Evolutionary conservation across 2,888 invertebrate species (phyloP), one percentile per base, ranked within the genome.

Genomic region (Luperina testacea): DNA sequence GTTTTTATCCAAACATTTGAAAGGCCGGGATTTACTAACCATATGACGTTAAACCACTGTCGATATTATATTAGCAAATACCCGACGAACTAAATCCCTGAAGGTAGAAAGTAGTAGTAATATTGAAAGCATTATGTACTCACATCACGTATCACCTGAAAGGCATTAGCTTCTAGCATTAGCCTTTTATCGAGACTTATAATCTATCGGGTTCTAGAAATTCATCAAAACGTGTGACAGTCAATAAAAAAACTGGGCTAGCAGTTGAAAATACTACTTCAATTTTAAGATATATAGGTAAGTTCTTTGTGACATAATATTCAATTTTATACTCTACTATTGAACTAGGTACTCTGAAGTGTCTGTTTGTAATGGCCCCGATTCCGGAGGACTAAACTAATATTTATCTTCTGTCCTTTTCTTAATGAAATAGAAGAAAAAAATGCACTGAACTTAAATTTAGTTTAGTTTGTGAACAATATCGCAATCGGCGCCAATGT

Each of bases 211-310:
- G 24, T 80, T 63, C 38, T 68, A 80, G 32, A 42, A 80, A 81
- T 74, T 73, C 59, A 81, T 84, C 63, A 75, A 61, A 80, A 59
- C 24, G 32, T 51, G 42, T 75, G 59, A 72, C 71, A 78, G 57
- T 61, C 61, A n/a, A 79, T 79, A 67, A 57, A 70, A 69, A 65
- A 57, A 63, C 65, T 32, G 11, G 2, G 20, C 59, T 20, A n/a
- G 3, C 1, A 72, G 24, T 61, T 53, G 15, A 61, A 72, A 38
- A 13, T 13, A 13, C 11, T 53, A 24, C 9, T 20, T 70, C 24
- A 53, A 61, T 61, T 1, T 53, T 20, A 71, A 38, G 42, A 67
- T 15, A 32, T 32, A 32, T 20, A 45, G 45, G 27, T 74, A 38
- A 27, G 20, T 59, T 69, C n/a, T 63, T 20, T 53, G 6, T 45